These are phyloP conservation scores for Caenorhabditis japonica DNA, from an alignment of 2,888 invertebrate genomes.

Conservation along the genomic window DNA sequence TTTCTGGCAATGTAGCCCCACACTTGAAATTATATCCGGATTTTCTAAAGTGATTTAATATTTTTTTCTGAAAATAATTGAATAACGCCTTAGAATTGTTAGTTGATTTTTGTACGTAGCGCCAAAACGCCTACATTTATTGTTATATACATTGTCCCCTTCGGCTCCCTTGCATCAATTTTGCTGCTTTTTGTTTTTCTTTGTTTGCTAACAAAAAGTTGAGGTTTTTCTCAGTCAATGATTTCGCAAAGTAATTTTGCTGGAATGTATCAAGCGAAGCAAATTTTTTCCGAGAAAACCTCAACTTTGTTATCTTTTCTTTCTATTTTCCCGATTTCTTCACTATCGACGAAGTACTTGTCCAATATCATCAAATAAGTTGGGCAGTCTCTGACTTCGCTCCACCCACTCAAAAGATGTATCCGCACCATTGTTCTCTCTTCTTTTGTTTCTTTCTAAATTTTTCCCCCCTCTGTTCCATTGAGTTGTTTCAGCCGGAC, in stretches of 20 bases:
- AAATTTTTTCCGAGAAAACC: too few relatives aligned
- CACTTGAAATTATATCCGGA: neutral
- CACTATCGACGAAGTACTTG: slow-evolving; percentile 51
- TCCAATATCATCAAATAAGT: slow-evolving; percentile 37
- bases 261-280: too few relatives aligned
- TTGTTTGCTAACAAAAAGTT: slow-evolving; percentile 32
- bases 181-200: slow-evolving; percentile 22
- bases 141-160: slow-evolving; percentile 28
- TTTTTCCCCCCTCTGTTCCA: neutral
- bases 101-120: too few relatives aligned
- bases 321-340: slow-evolving; percentile 37
- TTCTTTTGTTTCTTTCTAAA: neutral
- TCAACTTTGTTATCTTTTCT: too few relatives aligned
- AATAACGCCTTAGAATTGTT: too few relatives aligned
- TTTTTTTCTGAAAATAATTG: too few relatives aligned
- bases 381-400: neutral
- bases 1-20: neutral
- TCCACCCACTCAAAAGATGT: neutral
- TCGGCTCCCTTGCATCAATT: neutral
- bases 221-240: neutral
- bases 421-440: slow-evolving; percentile 2
- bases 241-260: too few relatives aligned
- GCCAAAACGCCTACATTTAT: neutral
- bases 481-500: neutral
- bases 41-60: too few relatives aligned